Evolutionary conservation across 2,797 vertebrate genomes (phyloP).

Genomic region (Microcaecilia unicolor): DNA sequence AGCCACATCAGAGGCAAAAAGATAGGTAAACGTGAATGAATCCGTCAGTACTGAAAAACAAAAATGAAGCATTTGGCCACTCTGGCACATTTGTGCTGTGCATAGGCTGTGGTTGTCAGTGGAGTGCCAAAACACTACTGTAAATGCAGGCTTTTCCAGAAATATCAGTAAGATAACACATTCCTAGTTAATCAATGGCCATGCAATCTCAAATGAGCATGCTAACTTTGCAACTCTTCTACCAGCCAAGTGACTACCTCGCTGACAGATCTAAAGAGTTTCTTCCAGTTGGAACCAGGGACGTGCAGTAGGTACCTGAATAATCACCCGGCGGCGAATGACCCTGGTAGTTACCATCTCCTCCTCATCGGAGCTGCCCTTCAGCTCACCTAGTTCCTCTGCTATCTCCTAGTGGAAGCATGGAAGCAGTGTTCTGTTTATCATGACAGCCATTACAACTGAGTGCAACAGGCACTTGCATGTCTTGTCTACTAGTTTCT

Average conservation of each 20-base stretch:
- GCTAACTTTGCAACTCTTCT: constrained; percentile 2
- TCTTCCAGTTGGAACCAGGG: constrained; percentile 3
- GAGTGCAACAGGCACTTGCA: neutral
- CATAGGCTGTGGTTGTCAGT: neutral
- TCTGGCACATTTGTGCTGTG: fast-evolving
- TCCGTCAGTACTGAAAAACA: neutral
- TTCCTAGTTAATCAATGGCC: neutral
- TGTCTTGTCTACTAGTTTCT: neutral
- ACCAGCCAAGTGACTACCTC: neutral
- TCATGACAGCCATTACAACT: neutral
- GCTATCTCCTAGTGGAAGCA: constrained; percentile 80
- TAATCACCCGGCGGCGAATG: constrained; percentile 87
- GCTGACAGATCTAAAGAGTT: neutral
- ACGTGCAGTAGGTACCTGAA: constrained; percentile 77
- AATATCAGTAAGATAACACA: neutral
- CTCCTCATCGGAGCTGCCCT: constrained; percentile 87
- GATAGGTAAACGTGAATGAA: constrained; percentile 4
- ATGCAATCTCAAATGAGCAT: constrained; percentile 16
- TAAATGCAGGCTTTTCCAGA: neutral
- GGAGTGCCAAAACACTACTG: too few relatives aligned
- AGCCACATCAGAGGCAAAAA: constrained; percentile 1
- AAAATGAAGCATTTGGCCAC: neutral
- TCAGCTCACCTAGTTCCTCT: constrained; percentile 82
- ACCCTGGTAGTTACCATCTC: constrained; percentile 92
- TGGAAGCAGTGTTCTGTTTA: constrained; percentile 46